Evolutionary conservation across 2,888 invertebrate species (phyloP), one percentile per base, ranked within the genome.

Genomic region (Machimus atricapillus): DNA sequence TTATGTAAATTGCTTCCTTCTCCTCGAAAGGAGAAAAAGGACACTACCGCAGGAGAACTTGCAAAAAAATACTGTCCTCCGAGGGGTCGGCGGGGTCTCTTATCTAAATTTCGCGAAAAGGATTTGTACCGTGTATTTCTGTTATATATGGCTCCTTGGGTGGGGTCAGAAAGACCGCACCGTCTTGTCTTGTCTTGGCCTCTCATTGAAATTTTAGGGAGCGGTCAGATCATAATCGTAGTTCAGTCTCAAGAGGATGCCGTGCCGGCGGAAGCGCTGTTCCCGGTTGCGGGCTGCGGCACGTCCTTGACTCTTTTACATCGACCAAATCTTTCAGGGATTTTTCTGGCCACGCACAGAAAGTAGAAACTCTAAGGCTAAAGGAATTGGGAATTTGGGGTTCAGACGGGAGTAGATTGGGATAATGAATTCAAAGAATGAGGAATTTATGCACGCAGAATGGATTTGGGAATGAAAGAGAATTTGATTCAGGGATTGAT

Each of bases 401-500:
- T 31, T 9, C 16, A 3, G n/a, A n/a, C 23, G 19, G 23, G 23
- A 19, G 23, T n/a, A 78, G 23, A 43, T 0, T 43, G 78, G 46
- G 78, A 78, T 78, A 78, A 78, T 78, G 78, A 78, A 78, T 78
- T 78, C 78, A 78, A 78, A 43, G 19, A 40, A 78, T 78, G 78
- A 78, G 43, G 43, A 43, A 78, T 37, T 37, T 78, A 78, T 78
- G 78, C 78, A 27, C 27, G 2, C 66, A 66, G 66, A 23, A 19
- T 23, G 66, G 66, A 23, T 66, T 66, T 27, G 9, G 23, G 66
- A 66, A 66, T 66, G 43, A 78, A 43, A 40, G 9, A 43, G 40
- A 78, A 78, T 78, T 43, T 23, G 66, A 66, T 66, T 23, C 27
- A 9, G 27, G 66, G 3, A 66, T 66, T 66, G 66, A 19, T 66